Percentiles rank a stretch among this genome's conserved stretches.
Evolutionary conservation across 2,113 vertebrate genomes (phyloP).

Genomic region (Ophthalmolycus amberensis): DNA sequence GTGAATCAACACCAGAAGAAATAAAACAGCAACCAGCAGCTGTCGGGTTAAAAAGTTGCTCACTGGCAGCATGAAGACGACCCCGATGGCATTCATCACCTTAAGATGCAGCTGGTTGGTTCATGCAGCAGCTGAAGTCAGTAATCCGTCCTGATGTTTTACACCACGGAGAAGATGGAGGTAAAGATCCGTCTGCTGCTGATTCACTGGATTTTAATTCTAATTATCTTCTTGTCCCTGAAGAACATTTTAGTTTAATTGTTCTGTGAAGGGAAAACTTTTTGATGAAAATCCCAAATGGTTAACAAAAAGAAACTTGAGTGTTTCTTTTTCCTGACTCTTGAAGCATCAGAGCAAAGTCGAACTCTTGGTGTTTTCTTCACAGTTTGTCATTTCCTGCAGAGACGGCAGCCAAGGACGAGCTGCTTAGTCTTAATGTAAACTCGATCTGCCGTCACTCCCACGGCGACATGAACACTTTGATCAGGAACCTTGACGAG

Average conservation of each 20-base stretch:
- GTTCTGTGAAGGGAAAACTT: not conserved
- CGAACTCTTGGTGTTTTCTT: not conserved
- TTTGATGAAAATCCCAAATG: conserved; percentile 14
- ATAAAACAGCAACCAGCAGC: too few relatives aligned
- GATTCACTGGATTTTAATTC: not conserved
- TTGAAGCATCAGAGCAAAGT: conserved; percentile 12
- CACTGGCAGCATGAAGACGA: not conserved
- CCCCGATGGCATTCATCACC: not conserved
- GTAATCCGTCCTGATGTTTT: too few relatives aligned
- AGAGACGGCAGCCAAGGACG: conserved; percentile 62
- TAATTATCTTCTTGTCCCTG: not conserved
- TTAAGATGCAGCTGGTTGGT: not conserved
- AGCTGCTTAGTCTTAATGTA: conserved; percentile 41
- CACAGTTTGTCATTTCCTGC: conserved; percentile 37
- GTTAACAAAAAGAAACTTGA: not conserved
- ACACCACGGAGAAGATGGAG: not conserved
- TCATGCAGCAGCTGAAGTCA: not conserved
- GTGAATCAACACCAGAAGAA: too few relatives aligned
- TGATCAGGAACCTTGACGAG: conserved; percentile 56
- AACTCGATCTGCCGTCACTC: conserved; percentile 20
- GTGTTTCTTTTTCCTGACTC: not conserved
- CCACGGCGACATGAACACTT: conserved; percentile 36
- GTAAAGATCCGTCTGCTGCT: not conserved
- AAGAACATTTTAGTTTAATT: not conserved
- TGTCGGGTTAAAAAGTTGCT: too few relatives aligned